Evolutionary conservation across 2,797 vertebrate genomes (phyloP).

Genomic region (Epinephelus malabaricus): DNA sequence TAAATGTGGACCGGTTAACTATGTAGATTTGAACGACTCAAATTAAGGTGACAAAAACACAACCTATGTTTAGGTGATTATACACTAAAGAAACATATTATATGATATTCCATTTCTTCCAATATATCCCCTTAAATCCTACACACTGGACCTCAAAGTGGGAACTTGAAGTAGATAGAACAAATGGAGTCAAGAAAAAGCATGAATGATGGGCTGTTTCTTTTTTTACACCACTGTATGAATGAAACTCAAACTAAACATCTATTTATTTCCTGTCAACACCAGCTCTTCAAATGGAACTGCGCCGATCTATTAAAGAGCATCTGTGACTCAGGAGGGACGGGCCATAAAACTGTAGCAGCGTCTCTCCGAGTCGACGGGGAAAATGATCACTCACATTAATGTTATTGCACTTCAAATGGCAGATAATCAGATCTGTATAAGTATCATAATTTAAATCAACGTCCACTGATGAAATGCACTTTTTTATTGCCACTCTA

Average conservation of each 20-base stretch:
- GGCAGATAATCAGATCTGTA: not conserved
- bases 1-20: too few species aligned
- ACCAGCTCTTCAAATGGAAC: conserved; percentile 57
- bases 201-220: not conserved
- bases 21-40: too few species aligned
- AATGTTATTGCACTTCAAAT: conserved; percentile 47
- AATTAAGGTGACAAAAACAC: too few species aligned
- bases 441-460: conserved; percentile 23
- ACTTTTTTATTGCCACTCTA: conserved; percentile 43
- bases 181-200: not conserved
- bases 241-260: conserved; percentile 17
- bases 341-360: conserved; percentile 8
- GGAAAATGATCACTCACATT: not conserved
- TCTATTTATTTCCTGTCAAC: conserved; percentile 31
- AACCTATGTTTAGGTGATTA: too few species aligned
- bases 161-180: not conserved
- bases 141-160: not conserved
- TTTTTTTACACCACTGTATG: not conserved
- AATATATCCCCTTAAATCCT: too few species aligned
- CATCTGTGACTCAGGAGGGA: conserved; percentile 49
- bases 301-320: conserved; percentile 36
- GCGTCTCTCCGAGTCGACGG: not conserved
- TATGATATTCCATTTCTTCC: too few species aligned
- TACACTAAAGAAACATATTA: too few species aligned
- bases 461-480: conserved; percentile 32